Conservation (phyloP, 2,113 vertebrate species). For the Hiodon alosoides region DNA sequence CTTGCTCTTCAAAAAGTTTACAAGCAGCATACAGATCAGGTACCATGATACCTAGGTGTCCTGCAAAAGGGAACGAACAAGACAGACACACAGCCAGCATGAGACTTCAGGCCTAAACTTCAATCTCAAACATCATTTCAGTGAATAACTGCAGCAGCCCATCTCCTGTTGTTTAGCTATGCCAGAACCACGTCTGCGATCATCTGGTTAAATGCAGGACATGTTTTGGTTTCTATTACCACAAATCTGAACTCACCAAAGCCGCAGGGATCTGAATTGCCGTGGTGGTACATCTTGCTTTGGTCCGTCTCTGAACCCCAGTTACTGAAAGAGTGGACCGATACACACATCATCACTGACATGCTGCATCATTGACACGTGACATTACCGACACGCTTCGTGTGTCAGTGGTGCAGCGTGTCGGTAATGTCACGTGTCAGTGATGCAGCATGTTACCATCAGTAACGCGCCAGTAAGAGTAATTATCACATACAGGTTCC, state of each 20-base stretch:
- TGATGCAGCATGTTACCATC: too few relatives aligned
- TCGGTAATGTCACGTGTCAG: too few relatives aligned
- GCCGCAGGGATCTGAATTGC: conserved; percentile 92
- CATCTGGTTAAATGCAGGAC: too few relatives aligned
- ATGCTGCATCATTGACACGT: background rate
- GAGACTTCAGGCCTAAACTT: background rate
- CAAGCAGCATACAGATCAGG: conserved; percentile 86
- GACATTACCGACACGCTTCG: background rate
- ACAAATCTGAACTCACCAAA: conserved; percentile 68
- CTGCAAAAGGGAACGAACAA: conserved; percentile 46
- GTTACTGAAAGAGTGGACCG: conserved; percentile 66
- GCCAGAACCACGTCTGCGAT: too few relatives aligned
- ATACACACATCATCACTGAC: conserved; percentile 4
- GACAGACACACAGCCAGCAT: background rate
- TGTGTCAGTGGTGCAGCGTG: too few relatives aligned
- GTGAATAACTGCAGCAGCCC: too few relatives aligned
- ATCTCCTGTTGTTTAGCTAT: too few relatives aligned
- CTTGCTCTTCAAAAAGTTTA: conserved; percentile 88
- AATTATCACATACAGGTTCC: too few relatives aligned
- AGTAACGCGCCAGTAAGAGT: too few relatives aligned
- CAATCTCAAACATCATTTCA: too few relatives aligned
- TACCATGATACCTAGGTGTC: conserved; percentile 93
- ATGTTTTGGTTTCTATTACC: too few relatives aligned
- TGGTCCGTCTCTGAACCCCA: conserved; percentile 95
- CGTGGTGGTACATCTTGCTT: conserved; percentile 80